Percentiles rank a stretch among this genome's conserved stretches.
phyloP scores from a whole-genome alignment of 2,797 vertebrate species.

The Echeneis naucrates region DNA sequence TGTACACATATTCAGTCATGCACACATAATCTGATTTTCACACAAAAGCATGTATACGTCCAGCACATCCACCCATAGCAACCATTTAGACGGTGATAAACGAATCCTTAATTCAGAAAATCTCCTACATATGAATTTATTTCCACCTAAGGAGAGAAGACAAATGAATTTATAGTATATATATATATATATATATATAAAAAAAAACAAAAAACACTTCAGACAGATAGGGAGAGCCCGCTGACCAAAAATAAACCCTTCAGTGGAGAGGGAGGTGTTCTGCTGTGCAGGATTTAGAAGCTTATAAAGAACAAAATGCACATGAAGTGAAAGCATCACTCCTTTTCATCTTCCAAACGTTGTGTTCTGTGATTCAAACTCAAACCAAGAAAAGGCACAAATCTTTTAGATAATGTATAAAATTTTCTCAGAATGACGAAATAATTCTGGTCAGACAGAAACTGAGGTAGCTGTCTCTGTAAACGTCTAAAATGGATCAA shows the following conservation, averaged over 20 bases:
- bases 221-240: neutral
- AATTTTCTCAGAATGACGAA: neutral
- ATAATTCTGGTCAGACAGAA: neutral
- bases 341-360: neutral
- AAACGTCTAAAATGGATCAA: neutral
- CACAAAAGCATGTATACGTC: constrained; percentile 41
- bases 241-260: neutral
- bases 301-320: neutral
- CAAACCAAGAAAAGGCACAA: neutral
- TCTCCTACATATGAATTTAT: neutral
- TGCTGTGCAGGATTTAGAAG: too few species aligned
- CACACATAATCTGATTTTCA: constrained; percentile 50
- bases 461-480: neutral
- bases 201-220: too few species aligned
- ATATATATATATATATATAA: too few species aligned
- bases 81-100: neutral
- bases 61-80: constrained; percentile 24
- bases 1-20: constrained; percentile 62
- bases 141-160: neutral
- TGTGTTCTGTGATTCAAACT: neutral
- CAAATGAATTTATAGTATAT: neutral
- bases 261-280: neutral
- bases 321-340: neutral
- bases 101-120: neutral
- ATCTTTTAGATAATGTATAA: neutral